These are phyloP conservation scores for Hystrix brachyura DNA, from an alignment of 2,113 vertebrate species.

Conservation along the genomic window DNA sequence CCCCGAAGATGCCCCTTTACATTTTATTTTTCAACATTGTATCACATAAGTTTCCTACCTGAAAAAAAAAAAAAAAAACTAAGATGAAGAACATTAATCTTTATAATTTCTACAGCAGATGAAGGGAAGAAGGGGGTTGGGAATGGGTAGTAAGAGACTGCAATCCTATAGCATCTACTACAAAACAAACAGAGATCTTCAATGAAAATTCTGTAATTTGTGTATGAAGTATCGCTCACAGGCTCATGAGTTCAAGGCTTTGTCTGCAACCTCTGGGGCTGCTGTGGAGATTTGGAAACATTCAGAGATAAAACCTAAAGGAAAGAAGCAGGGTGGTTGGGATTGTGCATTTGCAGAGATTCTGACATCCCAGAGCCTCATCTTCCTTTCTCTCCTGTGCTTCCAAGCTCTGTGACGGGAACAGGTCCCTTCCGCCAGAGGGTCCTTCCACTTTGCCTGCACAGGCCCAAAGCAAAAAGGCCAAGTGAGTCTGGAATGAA, in stretches of 20 bases:
- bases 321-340: background rate
- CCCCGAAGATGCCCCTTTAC: background rate
- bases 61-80: background rate
- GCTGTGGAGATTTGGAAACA: background rate
- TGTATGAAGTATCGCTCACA: too few relatives aligned
- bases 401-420: background rate
- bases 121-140: background rate
- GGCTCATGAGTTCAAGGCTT: rapidly evolving
- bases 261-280: background rate
- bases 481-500: background rate
- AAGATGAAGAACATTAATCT: background rate
- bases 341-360: too few relatives aligned
- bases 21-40: background rate
- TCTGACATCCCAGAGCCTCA: rapidly evolving
- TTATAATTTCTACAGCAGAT: background rate
- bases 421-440: background rate
- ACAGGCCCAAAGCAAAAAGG: background rate
- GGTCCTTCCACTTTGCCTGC: rapidly evolving
- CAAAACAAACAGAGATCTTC: background rate
- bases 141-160: background rate
- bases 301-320: background rate
- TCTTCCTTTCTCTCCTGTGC: background rate
- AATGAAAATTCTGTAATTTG: background rate
- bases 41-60: background rate
- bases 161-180: background rate